Evolutionary conservation across 1,140 invertebrate species (phyloP).

Genomic region (Drosophila willistoni): DNA sequence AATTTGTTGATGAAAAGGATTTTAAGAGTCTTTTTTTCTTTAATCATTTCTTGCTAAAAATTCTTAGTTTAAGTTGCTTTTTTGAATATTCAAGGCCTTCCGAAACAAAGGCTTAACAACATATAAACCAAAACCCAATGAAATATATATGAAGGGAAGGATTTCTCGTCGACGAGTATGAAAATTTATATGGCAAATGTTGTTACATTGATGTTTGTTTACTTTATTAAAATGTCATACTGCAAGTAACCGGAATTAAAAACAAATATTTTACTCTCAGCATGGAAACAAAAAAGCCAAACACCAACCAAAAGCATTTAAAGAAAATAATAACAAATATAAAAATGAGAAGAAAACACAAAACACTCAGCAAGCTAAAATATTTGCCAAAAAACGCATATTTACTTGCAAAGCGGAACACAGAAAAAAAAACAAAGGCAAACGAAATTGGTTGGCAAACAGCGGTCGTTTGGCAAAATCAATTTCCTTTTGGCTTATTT

Average conservation of each 20-base stretch:
- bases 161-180: not conserved
- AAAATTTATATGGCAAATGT: not conserved
- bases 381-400: constrained; percentile 76
- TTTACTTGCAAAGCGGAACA: constrained; percentile 53
- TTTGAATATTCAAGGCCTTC: no score
- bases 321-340: constrained; percentile 25
- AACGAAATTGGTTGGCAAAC: constrained; percentile 73
- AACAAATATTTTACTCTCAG: constrained; percentile 62
- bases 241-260: constrained; percentile 70
- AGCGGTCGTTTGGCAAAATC: constrained; percentile 64
- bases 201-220: constrained; percentile 30
- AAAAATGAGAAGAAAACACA: constrained; percentile 33
- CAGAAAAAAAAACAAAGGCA: constrained; percentile 30
- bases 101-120: no score
- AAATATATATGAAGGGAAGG: not conserved
- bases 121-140: not conserved
- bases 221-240: constrained; percentile 54
- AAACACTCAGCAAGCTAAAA: constrained; percentile 61
- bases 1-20: no score
- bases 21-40: no score
- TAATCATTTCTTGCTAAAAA: no score
- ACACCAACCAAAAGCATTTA: constrained; percentile 1
- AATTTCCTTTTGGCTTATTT: constrained; percentile 54
- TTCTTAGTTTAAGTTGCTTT: no score
- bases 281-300: constrained; percentile 19